Base-by-base conservation (phyloP, 2,888 invertebrate genomes). In the Octodonta nipae region DNA sequence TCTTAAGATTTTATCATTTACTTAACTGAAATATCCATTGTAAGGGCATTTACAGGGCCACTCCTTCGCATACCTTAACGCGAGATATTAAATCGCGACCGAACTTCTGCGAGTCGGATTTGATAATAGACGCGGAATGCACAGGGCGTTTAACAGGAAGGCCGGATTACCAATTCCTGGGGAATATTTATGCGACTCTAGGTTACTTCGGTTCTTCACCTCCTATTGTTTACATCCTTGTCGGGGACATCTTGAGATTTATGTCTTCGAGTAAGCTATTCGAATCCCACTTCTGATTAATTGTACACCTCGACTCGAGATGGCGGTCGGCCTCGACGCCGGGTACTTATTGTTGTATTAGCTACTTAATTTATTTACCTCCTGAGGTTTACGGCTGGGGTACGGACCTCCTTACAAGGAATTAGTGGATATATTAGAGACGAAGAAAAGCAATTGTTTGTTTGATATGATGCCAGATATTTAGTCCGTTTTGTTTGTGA, bases 171-270 rank as follows among this genome's bases (percentile, higher is more conserved):
- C 51, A 52, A 58, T 58, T 55, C 54, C 22, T 22, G 22, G 41
- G 46, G 50, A 55, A 60, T 59, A 60, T 61, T 61, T 60, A 61
- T 60, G 59, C 53, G 54, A 51, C 55, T 58, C 57, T 56, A 54
- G 48, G 56, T 57, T 57, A 55, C 54, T 56, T 47, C 52, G 55
- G 56, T 53, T 56, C 54, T 56, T 54, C 57, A 56, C 57, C 59
- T 56, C 49, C 51, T 44, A 61, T 61, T 61, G 61, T 61, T 61
- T 61, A 61, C 60, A 53, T 54, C 55, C 57, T 45, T 55, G 59
- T 54, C 54, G 54, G 55, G 58, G 59, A 58, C 59, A 56, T 56
- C 54, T 58, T 49, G 45, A 56, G 55, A 59, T 59, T 59, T 59
- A 59, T 58, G 51, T 48, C 46, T 40, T 45, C 40, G 35, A 38